Evolutionary conservation across 2,113 vertebrate genomes (phyloP).

Genomic region (Speoplatyrhinus poulsoni): DNA sequence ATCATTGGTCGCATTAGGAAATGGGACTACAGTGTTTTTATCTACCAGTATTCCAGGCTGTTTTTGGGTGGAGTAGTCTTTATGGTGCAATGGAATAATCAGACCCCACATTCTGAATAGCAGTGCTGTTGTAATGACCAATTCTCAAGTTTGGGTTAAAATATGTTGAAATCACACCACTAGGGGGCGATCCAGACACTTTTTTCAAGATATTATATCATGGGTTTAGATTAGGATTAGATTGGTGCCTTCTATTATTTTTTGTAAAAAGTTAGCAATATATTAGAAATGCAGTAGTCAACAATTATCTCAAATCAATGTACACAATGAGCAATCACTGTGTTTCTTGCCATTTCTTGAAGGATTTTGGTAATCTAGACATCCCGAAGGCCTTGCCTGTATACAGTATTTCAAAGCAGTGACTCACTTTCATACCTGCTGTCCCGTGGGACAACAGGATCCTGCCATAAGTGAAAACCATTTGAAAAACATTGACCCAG

Average conservation of each 20-base stretch:
- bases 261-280: too few relatives aligned
- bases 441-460: conserved; percentile 31
- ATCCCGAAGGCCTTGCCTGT: conserved; percentile 17
- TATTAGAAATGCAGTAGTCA: too few relatives aligned
- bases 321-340: background rate
- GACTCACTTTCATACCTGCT: conserved; percentile 33
- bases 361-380: background rate
- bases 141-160: background rate
- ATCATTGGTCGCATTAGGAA: too few relatives aligned
- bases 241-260: too few relatives aligned
- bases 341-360: background rate
- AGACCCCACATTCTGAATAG: background rate
- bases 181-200: conserved; percentile 52
- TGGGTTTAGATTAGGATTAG: background rate
- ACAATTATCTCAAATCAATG: too few relatives aligned
- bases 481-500: conserved; percentile 58
- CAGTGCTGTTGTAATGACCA: background rate
- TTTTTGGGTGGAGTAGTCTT: background rate
- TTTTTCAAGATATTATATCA: background rate
- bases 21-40: too few relatives aligned
- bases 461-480: conserved; percentile 56
- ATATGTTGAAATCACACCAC: conserved; percentile 32
- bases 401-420: conserved; percentile 37
- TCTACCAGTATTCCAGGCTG: too few relatives aligned
- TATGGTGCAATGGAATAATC: background rate